These are phyloP conservation scores for Malurus cyaneus DNA, from an alignment of 2,113 vertebrate species.

Conservation along the genomic window DNA sequence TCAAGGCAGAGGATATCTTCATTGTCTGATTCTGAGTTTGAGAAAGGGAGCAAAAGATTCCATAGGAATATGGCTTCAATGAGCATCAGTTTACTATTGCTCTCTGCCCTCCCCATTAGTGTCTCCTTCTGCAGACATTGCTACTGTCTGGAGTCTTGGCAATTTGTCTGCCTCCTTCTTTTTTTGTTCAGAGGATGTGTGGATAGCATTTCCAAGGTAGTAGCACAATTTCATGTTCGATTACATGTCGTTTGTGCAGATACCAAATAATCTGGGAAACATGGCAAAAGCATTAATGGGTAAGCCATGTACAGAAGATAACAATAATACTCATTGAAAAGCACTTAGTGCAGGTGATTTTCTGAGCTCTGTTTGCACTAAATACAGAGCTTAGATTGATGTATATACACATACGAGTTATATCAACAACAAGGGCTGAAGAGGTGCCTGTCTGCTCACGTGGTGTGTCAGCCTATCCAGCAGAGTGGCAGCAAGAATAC, in stretches of 20 bases:
- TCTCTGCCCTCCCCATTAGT: not conserved
- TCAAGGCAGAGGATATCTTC: not conserved
- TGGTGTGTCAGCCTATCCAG: not conserved
- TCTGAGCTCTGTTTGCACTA: not conserved
- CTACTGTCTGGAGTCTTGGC: not conserved
- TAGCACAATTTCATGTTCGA: not conserved
- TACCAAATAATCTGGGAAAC: not conserved
- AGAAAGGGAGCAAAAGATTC: not conserved
- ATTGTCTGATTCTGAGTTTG: not conserved
- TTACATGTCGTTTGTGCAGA: not conserved
- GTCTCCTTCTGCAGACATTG: not conserved
- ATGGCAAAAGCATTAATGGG: not conserved
- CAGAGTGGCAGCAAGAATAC: not conserved
- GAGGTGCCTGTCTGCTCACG: not conserved
- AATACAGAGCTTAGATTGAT: not conserved
- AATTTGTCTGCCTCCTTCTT: not conserved
- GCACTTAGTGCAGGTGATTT: not conserved
- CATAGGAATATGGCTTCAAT: not conserved
- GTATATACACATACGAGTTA: not conserved
- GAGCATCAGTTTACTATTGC: not conserved
- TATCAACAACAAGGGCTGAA: not conserved
- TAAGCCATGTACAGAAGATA: not conserved
- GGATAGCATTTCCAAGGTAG: not conserved
- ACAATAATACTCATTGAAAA: not conserved
- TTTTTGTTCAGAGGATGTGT: not conserved